Base-by-base conservation (phyloP, 2,888 invertebrate species). In the Yponomeuta cagnagella region DNA sequence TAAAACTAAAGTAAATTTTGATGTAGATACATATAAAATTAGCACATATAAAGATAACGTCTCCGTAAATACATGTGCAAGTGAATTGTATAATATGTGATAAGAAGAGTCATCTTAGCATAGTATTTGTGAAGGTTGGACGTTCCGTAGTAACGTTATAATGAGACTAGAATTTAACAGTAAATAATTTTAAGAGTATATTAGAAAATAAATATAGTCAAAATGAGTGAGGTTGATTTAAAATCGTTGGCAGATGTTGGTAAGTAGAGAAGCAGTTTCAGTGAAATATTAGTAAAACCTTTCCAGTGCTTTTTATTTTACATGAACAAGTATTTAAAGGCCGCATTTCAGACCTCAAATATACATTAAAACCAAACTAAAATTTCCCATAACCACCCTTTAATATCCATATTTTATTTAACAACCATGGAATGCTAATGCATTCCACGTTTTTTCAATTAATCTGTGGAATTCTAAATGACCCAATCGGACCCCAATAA, bases 171-270 rank as follows among this genome's bases (percentile, higher is more conserved):
- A 58, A 58, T 15, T 58, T 2, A 58, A 12, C 0, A 23, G 23
- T 23, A 23, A 23, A 1, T 15, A 2, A 58, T 15, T 58, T 58
- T 15, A 58, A 15, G 12, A 15, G 52, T 15, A 5, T 3, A 52
- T 1, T 52, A 8, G 15, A 15, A 58, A 58, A 15, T 3, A 58
- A 58, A 15, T 58, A 15, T 15, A 15, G 1, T 58, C 1, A 58
- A 73, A 73, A 82, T 82, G 82, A 81, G 80, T 79, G 82, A 81
- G 76, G 74, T 79, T 72, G 76, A 81, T 75, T 72, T 79, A 48
- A 73, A 77, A 9, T 75, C 75, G 0, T 73, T 81, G 68, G 78
- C 78, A 1, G 73, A 75, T 30, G 69, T 71, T 4, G 78, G 81
- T 81, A 74, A 12, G 76, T 75, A 68, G 15, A n/a, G 68, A 30